Percentiles rank a stretch among this genome's conserved stretches.
Evolutionary conservation across 1,140 invertebrate species (phyloP).

Genomic region (Melitaea cinxia): DNA sequence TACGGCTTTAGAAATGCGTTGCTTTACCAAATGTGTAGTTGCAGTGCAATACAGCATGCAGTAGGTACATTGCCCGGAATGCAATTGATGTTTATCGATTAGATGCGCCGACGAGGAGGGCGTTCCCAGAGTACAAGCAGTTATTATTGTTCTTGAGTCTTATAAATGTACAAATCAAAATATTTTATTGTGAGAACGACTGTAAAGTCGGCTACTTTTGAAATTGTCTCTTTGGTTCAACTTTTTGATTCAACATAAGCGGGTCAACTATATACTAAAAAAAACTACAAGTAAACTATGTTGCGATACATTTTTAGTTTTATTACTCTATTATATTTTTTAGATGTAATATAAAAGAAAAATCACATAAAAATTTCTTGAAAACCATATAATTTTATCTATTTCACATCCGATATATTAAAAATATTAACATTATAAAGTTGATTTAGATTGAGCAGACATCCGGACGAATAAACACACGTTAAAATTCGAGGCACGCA

Average conservation of each 20-base stretch:
- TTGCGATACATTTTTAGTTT: neutral
- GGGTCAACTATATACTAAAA: too few species aligned
- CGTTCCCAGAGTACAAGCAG: slow-evolving; percentile 33
- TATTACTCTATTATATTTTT: neutral
- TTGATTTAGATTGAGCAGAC: slow-evolving; percentile 41
- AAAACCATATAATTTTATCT: slow-evolving; percentile 8
- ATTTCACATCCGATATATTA: slow-evolving; percentile 20
- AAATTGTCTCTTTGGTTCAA: neutral
- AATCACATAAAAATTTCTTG: neutral
- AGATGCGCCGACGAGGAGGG: slow-evolving; percentile 50
- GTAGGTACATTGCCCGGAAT: slow-evolving; percentile 20
- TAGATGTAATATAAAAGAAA: neutral
- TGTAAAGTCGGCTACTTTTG: neutral
- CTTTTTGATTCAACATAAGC: neutral
- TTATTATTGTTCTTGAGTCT: slow-evolving; percentile 21
- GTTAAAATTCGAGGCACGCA: slow-evolving; percentile 21
- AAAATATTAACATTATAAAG: slow-evolving; percentile 38
- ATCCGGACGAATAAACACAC: slow-evolving; percentile 40
- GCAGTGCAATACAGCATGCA: slow-evolving; percentile 7
- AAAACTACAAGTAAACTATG: too few species aligned
- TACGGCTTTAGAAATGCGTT: neutral
- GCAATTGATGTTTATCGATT: slow-evolving; percentile 63
- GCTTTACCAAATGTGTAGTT: slow-evolving; percentile 2
- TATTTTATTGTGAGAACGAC: slow-evolving; percentile 3
- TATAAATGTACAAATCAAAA: slow-evolving; percentile 8